Conservation (phyloP, 2,113 vertebrate species). For the Boulengeromyrus knoepffleri region DNA sequence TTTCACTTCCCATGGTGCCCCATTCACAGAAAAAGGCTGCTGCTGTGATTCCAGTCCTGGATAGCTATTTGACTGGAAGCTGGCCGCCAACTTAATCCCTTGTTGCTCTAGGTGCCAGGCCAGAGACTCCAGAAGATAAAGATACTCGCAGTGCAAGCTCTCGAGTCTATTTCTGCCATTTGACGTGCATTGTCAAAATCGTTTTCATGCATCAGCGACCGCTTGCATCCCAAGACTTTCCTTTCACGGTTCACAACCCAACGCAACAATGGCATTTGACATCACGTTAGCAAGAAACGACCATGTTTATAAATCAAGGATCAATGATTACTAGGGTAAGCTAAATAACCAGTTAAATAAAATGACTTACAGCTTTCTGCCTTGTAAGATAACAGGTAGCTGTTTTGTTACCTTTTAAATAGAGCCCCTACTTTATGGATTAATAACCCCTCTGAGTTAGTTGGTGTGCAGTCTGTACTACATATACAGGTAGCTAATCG, state of each 20-base stretch:
- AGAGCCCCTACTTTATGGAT: not conserved
- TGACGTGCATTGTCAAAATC: not conserved
- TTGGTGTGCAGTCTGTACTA: not conserved
- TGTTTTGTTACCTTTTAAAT: not conserved
- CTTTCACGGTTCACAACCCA: not conserved
- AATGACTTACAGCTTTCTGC: not conserved
- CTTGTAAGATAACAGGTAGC: not conserved
- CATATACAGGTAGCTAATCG: not conserved
- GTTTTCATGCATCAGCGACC: not conserved
- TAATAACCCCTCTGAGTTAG: not conserved
- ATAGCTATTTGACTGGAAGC: not conserved
- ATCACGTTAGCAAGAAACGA: not conserved
- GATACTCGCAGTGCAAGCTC: not conserved
- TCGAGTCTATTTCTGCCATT: not conserved
- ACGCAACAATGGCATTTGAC: not conserved
- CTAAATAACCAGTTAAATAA: not conserved
- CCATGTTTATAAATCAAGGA: not conserved
- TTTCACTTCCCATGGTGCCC: not conserved
- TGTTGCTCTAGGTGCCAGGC: not conserved
- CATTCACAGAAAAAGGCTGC: not conserved
- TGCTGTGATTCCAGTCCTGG: not conserved
- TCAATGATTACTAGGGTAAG: not conserved
- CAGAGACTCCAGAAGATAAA: not conserved
- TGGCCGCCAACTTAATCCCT: not conserved
- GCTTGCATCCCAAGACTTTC: not conserved